Base-by-base conservation (phyloP, 1,140 invertebrate species). In the Chrysomallon squamiferum region DNA sequence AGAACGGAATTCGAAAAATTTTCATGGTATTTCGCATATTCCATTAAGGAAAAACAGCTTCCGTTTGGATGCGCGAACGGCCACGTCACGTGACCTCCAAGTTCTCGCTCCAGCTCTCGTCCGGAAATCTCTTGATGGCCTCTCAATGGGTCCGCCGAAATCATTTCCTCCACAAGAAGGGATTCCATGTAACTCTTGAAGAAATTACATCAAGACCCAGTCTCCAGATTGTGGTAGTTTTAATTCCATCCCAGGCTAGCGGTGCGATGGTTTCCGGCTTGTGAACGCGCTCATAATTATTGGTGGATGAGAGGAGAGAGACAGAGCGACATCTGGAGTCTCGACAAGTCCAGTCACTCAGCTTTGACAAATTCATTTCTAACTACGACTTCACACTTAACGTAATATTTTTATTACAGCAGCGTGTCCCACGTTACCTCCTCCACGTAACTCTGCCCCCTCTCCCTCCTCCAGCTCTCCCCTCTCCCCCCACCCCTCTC, bases 171-270 rank as follows among this genome's bases (percentile, higher is more conserved):
- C 50, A 30, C 29, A 54, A 54, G 50, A 54, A 54, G 50, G 50
- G 50, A 54, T 54, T 54, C 29, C 50, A 54, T 54, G 50, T 54
- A 54, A 54, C 50, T 54, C 50, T 54, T 54, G 29, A 30, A 54
- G 50, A 54, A 54, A 54, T 54, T 54, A 54, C 50, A 54, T 54
- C 50, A 54, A 54, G 25, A 20, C 50, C 25, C 45, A 13, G 50
- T 25, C 29, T 54, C 22, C 22, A 15, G 50, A 20, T 54, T 54
- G 50, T 54, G 50, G 22, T 30, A 25, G 50, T 30, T 54, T 54
- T 54, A 54, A 54, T 54, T 54, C 50, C 29, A 54, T 54, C 50
- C 25, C 50, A 18, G 50, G 50, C 22, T 30, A 18, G 22, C 22
- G 25, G 22, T 54, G 29, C 18, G 25, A 27, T 18, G 50, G 50